Evolutionary conservation across 30 jellyfish, hydroid and myxozoan genomes (phyloP).

Genomic region (Turritopsis rubra): DNA sequence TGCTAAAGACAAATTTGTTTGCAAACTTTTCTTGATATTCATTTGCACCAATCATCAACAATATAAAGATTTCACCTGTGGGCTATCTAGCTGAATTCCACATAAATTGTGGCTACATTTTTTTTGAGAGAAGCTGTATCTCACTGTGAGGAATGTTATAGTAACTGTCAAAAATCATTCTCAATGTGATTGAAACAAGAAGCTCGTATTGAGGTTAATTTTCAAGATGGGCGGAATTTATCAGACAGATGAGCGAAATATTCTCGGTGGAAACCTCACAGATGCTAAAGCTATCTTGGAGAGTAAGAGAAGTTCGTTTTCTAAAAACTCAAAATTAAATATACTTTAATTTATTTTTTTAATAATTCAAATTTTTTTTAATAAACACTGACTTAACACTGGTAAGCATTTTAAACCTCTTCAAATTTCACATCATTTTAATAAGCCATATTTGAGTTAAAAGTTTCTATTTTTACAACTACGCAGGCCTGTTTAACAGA

Average conservation of each 20-base stretch:
- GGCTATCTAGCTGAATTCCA: not conserved
- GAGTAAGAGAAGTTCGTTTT: conserved; percentile 12
- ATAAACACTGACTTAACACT: not conserved
- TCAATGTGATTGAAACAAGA: not conserved
- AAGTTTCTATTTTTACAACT: not conserved
- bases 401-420: not conserved
- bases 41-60: not conserved
- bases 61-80: not conserved
- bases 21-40: not conserved
- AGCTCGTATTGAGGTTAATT: not conserved
- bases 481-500: not conserved
- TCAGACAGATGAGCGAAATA: conserved; percentile 23
- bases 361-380: not conserved
- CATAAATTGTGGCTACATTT: not conserved
- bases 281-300: conserved; percentile 34
- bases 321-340: not conserved
- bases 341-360: not conserved
- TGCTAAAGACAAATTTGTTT: not conserved
- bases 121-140: not conserved
- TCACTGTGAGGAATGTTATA: not conserved
- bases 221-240: not conserved
- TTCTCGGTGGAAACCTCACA: conserved; percentile 20
- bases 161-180: not conserved
- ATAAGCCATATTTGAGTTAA: no score
- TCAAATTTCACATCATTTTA: not conserved